Evolutionary conservation across 2,888 invertebrate species (phyloP).

Genomic region (Perdita meconis): DNA sequence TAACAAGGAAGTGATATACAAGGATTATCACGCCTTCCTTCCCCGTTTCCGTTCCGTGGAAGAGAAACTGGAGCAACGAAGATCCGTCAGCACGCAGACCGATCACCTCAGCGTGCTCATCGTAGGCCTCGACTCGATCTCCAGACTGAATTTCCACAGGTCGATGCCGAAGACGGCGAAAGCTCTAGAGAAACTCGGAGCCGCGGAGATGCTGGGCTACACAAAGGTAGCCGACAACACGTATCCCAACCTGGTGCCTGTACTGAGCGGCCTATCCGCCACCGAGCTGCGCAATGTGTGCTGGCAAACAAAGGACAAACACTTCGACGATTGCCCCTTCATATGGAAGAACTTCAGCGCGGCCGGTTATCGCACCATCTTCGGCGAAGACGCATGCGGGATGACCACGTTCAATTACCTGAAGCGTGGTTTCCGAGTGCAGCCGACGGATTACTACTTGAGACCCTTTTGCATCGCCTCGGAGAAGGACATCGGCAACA

Average conservation of each 20-base stretch:
- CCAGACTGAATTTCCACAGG: conserved; percentile 93
- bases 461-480: conserved; percentile 90
- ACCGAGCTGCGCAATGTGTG: conserved; percentile 89
- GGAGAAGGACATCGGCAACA: conserved; percentile 88
- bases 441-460: conserved; percentile 94
- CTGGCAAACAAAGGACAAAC: conserved; percentile 86
- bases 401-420: conserved; percentile 93
- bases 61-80: conserved; percentile 66
- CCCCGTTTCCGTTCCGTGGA: conserved; percentile 83
- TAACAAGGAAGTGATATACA: conserved; percentile 85
- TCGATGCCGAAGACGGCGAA: conserved; percentile 91
- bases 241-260: conserved; percentile 94
- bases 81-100: conserved; percentile 61
- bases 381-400: conserved; percentile 92
- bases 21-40: conserved; percentile 89
- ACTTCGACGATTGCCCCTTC: conserved; percentile 92
- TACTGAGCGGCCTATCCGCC: conserved; percentile 90
- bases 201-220: conserved; percentile 93
- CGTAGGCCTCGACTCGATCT: conserved; percentile 94
- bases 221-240: conserved; percentile 98
- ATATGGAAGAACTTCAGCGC: conserved; percentile 93
- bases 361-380: conserved; percentile 90
- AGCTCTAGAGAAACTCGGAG: conserved; percentile 87
- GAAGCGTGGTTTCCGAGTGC: conserved; percentile 90
- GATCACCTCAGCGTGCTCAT: conserved; percentile 89